phyloP scores from a whole-genome alignment of 2,113 vertebrate species.

The Electrona antarctica region DNA sequence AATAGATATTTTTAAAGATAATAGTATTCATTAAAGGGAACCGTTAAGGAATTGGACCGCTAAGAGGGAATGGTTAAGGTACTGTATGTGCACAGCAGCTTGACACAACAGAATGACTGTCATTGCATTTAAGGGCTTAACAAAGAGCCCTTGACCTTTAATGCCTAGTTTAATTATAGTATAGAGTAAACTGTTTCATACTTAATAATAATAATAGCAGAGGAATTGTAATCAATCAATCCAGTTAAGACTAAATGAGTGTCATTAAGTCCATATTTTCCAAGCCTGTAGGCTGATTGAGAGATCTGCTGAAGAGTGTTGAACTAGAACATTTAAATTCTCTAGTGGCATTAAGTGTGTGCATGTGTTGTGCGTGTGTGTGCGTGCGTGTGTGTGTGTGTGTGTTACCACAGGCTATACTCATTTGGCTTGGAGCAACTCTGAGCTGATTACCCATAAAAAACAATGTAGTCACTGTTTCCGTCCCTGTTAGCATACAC shows the following conservation, averaged over 20 bases:
- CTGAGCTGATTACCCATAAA: constrained; percentile 33
- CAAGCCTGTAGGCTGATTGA: not conserved
- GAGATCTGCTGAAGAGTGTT: too few relatives aligned
- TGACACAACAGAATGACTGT: too few relatives aligned
- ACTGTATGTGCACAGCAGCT: too few relatives aligned
- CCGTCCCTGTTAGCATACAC: not conserved
- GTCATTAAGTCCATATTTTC: not conserved
- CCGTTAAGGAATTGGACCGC: too few relatives aligned
- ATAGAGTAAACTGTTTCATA: too few relatives aligned
- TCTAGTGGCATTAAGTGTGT: constrained; percentile 18
- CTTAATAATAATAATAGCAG: not conserved
- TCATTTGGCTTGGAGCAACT: constrained; percentile 22
- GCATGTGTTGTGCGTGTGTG: not conserved
- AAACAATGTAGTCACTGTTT: constrained; percentile 44
- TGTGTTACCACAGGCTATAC: constrained; percentile 34
- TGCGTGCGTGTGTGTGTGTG: constrained; percentile 17
- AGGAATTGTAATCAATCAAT: constrained; percentile 12
- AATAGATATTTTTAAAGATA: too few relatives aligned
- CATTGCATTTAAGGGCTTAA: too few relatives aligned
- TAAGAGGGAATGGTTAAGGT: too few relatives aligned
- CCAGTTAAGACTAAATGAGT: not conserved
- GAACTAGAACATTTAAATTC: constrained; percentile 19
- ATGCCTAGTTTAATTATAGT: too few relatives aligned
- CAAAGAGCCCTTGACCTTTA: too few relatives aligned
- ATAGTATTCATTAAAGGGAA: too few relatives aligned